Conservation (phyloP, 23 tunicate genomes). For the Halocynthia aurantium region DNA sequence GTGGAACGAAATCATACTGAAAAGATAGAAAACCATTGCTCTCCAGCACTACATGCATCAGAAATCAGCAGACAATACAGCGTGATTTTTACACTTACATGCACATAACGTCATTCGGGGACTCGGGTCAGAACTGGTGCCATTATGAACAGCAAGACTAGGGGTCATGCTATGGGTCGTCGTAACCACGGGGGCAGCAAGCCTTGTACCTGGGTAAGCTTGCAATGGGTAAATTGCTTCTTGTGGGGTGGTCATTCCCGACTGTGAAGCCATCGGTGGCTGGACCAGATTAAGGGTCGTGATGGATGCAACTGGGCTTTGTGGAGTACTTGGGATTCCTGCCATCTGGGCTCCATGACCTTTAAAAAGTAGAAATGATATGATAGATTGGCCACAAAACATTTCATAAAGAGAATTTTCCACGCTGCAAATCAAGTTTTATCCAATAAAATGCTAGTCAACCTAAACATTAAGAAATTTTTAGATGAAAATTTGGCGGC, state of each 20-base stretch:
- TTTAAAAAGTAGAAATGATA: not conserved
- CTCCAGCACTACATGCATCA: too few species aligned
- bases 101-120: not conserved
- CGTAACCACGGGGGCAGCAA: constrained; percentile 1
- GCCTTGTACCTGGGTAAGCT: constrained; percentile 44
- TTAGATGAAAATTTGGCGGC: too few species aligned
- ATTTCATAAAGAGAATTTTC: too few species aligned
- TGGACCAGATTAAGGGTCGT: constrained; percentile 47
- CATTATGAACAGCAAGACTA: not conserved
- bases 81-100: constrained; percentile 1
- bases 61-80: too few species aligned
- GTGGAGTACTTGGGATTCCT: constrained; percentile 81
- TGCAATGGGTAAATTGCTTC: constrained; percentile 32
- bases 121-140: not conserved
- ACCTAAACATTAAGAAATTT: too few species aligned
- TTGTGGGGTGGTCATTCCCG: constrained; percentile 30
- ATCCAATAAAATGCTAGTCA: too few species aligned
- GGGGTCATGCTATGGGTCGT: constrained; percentile 8
- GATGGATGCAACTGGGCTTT: constrained; percentile 79
- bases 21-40: too few species aligned
- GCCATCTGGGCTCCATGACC: constrained; percentile 16
- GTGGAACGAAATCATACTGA: too few species aligned
- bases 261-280: constrained; percentile 35
- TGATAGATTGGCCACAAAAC: too few species aligned
- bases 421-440: too few species aligned